A percentile compares a stretch with the other conserved stretches of the same genome.
Evolutionary conservation across 2,797 vertebrate genomes (phyloP).

Genomic region (Chanos chanos): DNA sequence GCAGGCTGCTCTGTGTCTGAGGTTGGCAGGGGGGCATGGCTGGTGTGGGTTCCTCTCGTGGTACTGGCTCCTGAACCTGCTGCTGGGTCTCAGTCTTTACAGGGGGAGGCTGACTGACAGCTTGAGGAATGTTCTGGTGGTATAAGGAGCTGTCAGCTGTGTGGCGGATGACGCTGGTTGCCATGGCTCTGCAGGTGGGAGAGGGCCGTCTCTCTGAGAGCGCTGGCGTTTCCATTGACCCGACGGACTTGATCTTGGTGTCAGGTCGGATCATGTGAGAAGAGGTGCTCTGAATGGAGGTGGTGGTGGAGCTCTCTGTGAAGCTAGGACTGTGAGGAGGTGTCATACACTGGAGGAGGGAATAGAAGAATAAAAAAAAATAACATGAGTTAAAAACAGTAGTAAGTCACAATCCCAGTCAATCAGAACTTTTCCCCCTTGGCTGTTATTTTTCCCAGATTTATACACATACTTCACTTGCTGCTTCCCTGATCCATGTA

Average conservation of each 20-base stretch:
- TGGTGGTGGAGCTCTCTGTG: constrained; percentile 64
- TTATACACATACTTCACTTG: too few relatives aligned
- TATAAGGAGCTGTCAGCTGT: constrained; percentile 77
- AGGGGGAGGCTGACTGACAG: constrained; percentile 51
- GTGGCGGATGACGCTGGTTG: constrained; percentile 88
- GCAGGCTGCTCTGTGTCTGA: constrained; percentile 34
- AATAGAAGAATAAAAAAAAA: background rate
- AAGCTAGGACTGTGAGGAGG: constrained; percentile 95
- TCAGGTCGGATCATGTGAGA: constrained; percentile 39
- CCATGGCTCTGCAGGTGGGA: constrained; percentile 80
- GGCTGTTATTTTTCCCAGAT: too few relatives aligned
- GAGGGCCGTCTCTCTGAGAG: constrained; percentile 45
- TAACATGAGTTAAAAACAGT: background rate
- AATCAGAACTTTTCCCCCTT: too few relatives aligned
- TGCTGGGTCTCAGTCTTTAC: constrained; percentile 42
- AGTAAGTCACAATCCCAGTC: background rate
- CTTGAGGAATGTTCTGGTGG: constrained; percentile 66
- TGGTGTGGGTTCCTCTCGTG: constrained; percentile 40
- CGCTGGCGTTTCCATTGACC: too few relatives aligned
- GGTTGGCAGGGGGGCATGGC: constrained; percentile 30
- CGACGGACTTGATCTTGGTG: constrained; percentile 39
- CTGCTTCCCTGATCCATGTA: too few relatives aligned
- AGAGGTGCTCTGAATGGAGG: constrained; percentile 24
- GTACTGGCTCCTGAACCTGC: constrained; percentile 42
- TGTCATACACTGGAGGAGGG: constrained; percentile 86